Evolutionary conservation across 2,797 vertebrate species (phyloP).

Genomic region (Poecilia velifera): DNA sequence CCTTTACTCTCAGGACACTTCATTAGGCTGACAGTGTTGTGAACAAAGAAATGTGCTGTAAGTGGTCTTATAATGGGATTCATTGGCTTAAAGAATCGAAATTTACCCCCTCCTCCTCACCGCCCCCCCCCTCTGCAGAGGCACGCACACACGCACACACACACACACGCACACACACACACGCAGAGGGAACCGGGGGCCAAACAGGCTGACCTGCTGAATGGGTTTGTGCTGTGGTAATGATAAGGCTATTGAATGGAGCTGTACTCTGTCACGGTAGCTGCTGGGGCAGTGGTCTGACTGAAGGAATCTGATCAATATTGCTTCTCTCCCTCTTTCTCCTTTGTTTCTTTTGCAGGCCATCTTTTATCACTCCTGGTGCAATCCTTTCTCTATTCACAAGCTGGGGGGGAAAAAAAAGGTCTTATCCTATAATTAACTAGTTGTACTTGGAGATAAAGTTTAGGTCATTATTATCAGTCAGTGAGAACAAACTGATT

Average conservation of each 20-base stretch:
- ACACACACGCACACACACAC: not conserved
- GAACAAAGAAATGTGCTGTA: slow-evolving; percentile 71
- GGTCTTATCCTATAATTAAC: slow-evolving; percentile 18
- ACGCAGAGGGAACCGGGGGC: slow-evolving; percentile 37
- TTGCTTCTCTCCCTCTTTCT: slow-evolving; percentile 28
- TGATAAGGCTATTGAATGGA: slow-evolving; percentile 80
- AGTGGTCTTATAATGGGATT: slow-evolving; percentile 77
- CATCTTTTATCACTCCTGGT: slow-evolving; percentile 7
- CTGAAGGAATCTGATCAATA: slow-evolving; percentile 77
- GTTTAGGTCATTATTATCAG: slow-evolving; percentile 1
- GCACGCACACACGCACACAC: slow-evolving; percentile 2
- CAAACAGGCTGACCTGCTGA: slow-evolving; percentile 71
- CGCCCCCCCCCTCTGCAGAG: not conserved
- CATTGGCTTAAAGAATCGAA: slow-evolving; percentile 75
- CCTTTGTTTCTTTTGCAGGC: slow-evolving; percentile 3
- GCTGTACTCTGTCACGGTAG: slow-evolving; percentile 72
- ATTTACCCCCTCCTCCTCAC: slow-evolving; percentile 11
- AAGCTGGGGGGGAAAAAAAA: slow-evolving; percentile 16
- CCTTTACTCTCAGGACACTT: slow-evolving; percentile 60
- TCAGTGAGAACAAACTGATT: not conserved
- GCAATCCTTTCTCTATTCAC: slow-evolving; percentile 16
- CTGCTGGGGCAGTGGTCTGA: slow-evolving; percentile 60
- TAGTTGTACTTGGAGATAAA: slow-evolving; percentile 13
- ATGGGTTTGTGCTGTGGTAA: slow-evolving; percentile 72
- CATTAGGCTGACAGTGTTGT: slow-evolving; percentile 68